Evolutionary conservation across 2,113 vertebrate species (phyloP).

Genomic region (Nannobrachium achirus): DNA sequence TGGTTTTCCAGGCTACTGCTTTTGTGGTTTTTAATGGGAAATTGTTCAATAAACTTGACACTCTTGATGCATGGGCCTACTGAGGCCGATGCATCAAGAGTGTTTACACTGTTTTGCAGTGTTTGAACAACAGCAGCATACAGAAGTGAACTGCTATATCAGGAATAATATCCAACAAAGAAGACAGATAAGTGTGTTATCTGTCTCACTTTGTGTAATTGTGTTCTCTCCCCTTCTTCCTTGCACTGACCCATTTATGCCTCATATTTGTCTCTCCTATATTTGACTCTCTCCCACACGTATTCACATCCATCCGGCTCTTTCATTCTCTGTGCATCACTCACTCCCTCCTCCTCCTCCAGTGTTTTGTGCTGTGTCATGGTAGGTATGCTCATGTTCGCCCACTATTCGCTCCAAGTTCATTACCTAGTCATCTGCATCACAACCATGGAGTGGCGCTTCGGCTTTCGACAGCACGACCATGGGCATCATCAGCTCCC

Average conservation of each 20-base stretch:
- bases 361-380: conserved; percentile 85
- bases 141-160: neutral
- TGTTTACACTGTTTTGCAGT: too few species aligned
- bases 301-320: neutral
- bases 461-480: conserved; percentile 84
- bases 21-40: too few species aligned
- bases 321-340: neutral
- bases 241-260: neutral
- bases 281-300: neutral
- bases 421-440: conserved; percentile 87
- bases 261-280: neutral
- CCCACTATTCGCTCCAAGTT: conserved; percentile 84
- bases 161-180: neutral
- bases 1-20: too few species aligned
- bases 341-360: neutral
- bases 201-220: neutral
- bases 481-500: conserved; percentile 83
- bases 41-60: too few species aligned
- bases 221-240: neutral
- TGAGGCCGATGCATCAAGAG: too few species aligned
- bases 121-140: too few species aligned
- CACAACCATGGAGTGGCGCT: conserved; percentile 85
- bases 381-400: conserved; percentile 81
- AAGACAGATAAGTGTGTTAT: neutral
- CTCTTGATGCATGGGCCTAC: too few species aligned